Evolutionary conservation across 2,888 invertebrate genomes (phyloP).

Genomic region (Drosophila falleni): DNA sequence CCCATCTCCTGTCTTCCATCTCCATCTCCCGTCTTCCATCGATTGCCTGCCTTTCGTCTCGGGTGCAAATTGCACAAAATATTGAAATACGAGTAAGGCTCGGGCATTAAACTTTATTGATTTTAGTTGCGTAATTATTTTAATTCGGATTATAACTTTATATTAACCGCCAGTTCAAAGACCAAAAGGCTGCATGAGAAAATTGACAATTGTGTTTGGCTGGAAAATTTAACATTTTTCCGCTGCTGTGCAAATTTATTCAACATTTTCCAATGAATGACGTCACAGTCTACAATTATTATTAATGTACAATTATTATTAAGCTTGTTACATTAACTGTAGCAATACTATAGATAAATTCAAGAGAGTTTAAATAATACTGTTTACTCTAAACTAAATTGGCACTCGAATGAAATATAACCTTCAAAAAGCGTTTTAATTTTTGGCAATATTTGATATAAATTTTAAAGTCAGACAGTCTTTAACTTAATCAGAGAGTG

Average conservation of each 20-base stretch:
- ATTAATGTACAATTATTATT: background rate
- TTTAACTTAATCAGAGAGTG: no score
- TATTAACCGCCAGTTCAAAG: slow-evolving; percentile 43
- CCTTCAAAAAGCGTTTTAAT: background rate
- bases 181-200: slow-evolving; percentile 25
- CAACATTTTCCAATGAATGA: background rate
- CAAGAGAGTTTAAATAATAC: no score
- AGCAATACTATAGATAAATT: no score
- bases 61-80: slow-evolving; percentile 70
- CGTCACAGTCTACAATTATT: background rate
- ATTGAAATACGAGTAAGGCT: slow-evolving; percentile 66
- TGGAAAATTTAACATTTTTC: background rate
- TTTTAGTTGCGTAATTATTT: slow-evolving; percentile 77
- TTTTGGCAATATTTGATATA: no score
- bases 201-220: slow-evolving; percentile 2
- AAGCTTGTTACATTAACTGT: no score
- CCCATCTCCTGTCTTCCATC: slow-evolving; percentile 42
- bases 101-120: slow-evolving; percentile 75
- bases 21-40: slow-evolving; percentile 19
- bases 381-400: no score
- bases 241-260: slow-evolving; percentile 2
- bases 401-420: background rate
- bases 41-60: slow-evolving; percentile 48
- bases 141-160: slow-evolving; percentile 56
- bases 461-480: no score